Percentiles rank a stretch among this genome's conserved stretches.
Conservation (phyloP, 2,113 vertebrate species). For the Grallaria varia region DNA sequence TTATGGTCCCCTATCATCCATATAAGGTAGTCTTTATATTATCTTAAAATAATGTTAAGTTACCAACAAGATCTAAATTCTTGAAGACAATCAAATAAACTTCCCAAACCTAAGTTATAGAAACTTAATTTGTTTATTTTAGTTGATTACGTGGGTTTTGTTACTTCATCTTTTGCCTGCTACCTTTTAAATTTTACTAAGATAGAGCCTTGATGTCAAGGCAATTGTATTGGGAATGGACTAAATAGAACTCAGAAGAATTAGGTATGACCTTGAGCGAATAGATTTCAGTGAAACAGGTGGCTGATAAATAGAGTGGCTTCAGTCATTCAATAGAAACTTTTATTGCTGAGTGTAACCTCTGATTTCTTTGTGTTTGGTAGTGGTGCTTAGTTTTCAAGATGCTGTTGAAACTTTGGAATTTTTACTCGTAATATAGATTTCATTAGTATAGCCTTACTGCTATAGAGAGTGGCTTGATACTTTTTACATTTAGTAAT, state of each 20-base stretch:
- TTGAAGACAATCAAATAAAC: neutral
- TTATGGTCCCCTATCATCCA: neutral
- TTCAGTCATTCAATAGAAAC: neutral
- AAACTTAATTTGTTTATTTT: neutral
- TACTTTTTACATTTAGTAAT: neutral
- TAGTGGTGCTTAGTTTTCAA: neutral
- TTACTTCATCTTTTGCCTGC: neutral
- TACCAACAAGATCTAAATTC: neutral
- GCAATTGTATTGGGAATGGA: neutral
- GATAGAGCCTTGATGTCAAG: neutral
- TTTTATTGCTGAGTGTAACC: neutral
- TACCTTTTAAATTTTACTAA: neutral
- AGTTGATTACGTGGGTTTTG: neutral
- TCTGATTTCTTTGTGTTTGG: neutral
- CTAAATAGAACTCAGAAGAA: neutral
- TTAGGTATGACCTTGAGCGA: neutral
- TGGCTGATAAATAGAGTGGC: neutral
- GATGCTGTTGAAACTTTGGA: neutral
- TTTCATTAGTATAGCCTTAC: neutral
- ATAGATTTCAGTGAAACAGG: neutral
- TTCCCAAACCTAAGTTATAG: neutral
- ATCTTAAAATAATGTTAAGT: neutral
- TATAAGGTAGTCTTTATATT: neutral
- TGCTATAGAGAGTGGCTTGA: neutral
- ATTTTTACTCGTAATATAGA: neutral